Conservation (phyloP, 2,113 vertebrate genomes). For the Bothrops jararaca region DNA sequence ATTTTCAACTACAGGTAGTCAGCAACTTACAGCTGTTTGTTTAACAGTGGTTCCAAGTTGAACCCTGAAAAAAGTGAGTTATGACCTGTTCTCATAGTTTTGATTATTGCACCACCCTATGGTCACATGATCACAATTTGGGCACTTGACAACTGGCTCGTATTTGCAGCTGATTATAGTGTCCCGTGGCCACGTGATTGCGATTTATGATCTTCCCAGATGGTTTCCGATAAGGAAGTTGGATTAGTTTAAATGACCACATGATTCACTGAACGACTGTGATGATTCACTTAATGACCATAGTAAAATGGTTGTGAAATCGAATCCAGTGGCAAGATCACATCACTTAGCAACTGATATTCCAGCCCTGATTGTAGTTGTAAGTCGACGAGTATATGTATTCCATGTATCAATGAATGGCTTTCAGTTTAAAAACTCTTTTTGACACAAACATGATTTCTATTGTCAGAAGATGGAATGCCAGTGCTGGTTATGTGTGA, state of each 20-base stretch:
- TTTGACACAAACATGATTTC: neutral
- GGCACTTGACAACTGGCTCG: neutral
- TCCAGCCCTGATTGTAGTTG: neutral
- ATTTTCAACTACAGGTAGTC: neutral
- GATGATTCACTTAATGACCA: neutral
- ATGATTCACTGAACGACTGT: neutral
- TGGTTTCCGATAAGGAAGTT: neutral
- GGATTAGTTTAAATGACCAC: neutral
- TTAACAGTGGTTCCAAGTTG: neutral
- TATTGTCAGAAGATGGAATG: neutral
- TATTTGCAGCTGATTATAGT: neutral
- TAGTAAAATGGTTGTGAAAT: neutral
- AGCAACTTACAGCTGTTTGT: neutral
- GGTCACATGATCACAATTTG: neutral
- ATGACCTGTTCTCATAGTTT: neutral
- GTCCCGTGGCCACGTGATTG: neutral
- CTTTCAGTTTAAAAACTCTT: neutral
- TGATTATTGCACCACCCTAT: neutral
- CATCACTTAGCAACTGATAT: neutral
- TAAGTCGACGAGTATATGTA: neutral
- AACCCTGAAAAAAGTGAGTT: neutral
- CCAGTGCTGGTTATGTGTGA: neutral
- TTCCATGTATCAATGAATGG: neutral
- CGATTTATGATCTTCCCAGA: neutral
- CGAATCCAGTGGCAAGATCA: neutral